Conservation (phyloP, 2,797 vertebrate genomes). For the Sebastes cheni region DNA sequence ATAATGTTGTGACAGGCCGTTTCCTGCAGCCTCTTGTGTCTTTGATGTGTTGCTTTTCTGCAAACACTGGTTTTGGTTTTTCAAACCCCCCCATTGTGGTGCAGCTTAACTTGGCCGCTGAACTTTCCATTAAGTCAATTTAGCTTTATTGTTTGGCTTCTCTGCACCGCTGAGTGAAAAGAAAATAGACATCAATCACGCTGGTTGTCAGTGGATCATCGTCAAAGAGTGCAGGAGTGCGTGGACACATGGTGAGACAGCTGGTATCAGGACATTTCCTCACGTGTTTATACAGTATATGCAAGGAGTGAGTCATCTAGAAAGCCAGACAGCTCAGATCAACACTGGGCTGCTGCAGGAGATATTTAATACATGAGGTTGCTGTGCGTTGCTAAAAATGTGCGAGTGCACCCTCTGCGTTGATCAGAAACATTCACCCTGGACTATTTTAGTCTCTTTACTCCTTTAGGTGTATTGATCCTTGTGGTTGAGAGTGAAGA, state of each 20-base stretch:
- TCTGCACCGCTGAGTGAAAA: conserved; percentile 20
- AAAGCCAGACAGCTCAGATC: conserved; percentile 8
- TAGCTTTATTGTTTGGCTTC: conserved; percentile 29
- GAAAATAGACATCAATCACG: conserved; percentile 43
- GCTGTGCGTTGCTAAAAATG: conserved; percentile 8
- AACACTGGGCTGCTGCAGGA: conserved; percentile 11
- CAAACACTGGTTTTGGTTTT: conserved; percentile 38
- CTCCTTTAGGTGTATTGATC: conserved; percentile 39
- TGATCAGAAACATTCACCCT: conserved; percentile 34
- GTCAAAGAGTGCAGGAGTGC: conserved; percentile 5
- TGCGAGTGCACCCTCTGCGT: conserved; percentile 21
- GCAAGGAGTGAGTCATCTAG: conserved; percentile 36
- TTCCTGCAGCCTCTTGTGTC: conserved; percentile 36
- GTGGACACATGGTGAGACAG: conserved; percentile 13
- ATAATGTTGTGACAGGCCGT: conserved; percentile 56
- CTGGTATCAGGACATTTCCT: conserved; percentile 15
- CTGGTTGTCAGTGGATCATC: conserved; percentile 19
- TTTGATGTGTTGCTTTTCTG: conserved; percentile 30
- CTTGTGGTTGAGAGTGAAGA: conserved; percentile 1
- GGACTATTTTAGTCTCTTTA: conserved; percentile 13
- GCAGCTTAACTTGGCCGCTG: conserved; percentile 32
- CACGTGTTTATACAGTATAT: not conserved
- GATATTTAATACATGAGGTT: conserved; percentile 39
- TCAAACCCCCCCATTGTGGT: conserved; percentile 14
- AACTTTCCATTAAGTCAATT: conserved; percentile 48